A percentile compares a stretch with the other conserved stretches of the same genome.
These are phyloP conservation scores for Streptopelia turtur DNA, from an alignment of 2,797 vertebrate genomes.

Conservation along the genomic window DNA sequence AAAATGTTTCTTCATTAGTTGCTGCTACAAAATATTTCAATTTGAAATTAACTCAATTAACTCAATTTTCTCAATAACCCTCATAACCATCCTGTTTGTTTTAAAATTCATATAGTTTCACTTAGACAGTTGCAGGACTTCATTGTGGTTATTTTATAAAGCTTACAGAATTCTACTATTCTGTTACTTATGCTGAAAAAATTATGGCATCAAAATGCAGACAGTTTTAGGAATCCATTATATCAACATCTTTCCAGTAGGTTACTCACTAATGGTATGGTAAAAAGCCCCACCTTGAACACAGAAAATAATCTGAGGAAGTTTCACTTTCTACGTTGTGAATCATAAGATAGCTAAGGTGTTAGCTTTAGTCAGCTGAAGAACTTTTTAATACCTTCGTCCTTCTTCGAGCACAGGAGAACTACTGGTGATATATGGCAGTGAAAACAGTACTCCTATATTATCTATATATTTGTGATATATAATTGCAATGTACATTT, in stretches of 20 bases:
- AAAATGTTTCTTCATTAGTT: background rate
- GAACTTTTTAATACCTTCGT: background rate
- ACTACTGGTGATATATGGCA: background rate
- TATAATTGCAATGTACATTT: background rate
- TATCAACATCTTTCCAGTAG: background rate
- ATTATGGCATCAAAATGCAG: background rate
- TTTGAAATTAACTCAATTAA: background rate
- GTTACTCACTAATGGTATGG: background rate
- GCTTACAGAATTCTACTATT: background rate
- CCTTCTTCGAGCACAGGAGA: background rate
- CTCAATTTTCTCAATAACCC: background rate
- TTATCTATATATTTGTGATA: background rate
- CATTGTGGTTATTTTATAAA: background rate
- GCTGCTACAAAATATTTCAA: background rate
- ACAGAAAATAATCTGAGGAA: background rate
- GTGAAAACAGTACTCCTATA: background rate
- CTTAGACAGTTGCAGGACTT: background rate
- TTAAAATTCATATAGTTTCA: background rate
- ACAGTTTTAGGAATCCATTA: background rate
- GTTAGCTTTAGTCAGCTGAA: background rate
- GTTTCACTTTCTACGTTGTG: background rate
- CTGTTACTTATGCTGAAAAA: background rate
- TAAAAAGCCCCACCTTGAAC: background rate
- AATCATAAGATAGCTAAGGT: background rate
- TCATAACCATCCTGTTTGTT: background rate